phyloP scores from a whole-genome alignment of 2,113 vertebrate species.

The Pachycephala philippinensis region DNA sequence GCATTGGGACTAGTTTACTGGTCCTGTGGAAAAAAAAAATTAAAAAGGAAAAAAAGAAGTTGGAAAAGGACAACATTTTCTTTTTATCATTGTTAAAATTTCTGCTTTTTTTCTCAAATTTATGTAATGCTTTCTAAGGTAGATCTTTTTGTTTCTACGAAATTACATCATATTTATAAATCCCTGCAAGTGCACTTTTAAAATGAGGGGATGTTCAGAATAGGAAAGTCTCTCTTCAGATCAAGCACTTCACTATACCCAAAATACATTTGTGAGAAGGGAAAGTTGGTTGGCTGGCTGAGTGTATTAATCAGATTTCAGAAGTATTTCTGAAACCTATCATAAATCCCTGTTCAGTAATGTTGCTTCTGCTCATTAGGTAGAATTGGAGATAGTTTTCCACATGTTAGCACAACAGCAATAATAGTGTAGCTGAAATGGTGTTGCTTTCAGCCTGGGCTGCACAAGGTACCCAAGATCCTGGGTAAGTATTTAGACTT shows the following conservation, averaged over 20 bases:
- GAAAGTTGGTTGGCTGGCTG: neutral
- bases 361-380: neutral
- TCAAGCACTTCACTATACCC: neutral
- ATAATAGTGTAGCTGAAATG: neutral
- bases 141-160: neutral
- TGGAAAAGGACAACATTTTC: neutral
- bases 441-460: neutral
- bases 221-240: neutral
- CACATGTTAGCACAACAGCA: neutral
- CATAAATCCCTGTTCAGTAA: neutral
- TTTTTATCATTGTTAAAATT: neutral
- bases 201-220: neutral
- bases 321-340: neutral
- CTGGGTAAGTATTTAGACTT: neutral
- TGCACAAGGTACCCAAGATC: neutral
- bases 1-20: neutral
- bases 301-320: neutral
- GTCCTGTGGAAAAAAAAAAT: accelerated
- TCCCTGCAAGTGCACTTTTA: neutral
- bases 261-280: neutral
- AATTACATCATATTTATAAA: neutral
- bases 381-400: neutral
- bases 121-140: neutral
- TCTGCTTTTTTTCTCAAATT: neutral
- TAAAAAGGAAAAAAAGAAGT: neutral